Conservation (phyloP, 2,797 vertebrate genomes). For the Pachyuromys duprasi region DNA sequence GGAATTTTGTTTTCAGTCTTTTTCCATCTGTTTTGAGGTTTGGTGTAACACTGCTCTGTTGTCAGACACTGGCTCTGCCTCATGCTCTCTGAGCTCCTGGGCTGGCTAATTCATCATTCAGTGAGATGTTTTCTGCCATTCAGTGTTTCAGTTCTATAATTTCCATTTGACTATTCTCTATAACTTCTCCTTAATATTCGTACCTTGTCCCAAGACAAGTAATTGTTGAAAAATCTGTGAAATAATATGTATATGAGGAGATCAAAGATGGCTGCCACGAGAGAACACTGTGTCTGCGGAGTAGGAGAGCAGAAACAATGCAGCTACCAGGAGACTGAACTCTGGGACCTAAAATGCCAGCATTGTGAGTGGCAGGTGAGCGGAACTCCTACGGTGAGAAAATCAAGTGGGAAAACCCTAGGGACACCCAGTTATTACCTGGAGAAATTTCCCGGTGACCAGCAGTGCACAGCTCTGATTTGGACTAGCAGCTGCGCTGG, state of each 20-base stretch:
- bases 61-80: background rate
- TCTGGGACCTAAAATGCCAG: too few relatives aligned
- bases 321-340: too few relatives aligned
- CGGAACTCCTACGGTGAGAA: too few relatives aligned
- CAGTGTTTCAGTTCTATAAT: background rate
- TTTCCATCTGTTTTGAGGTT: background rate
- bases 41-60: background rate
- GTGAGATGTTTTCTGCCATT: background rate
- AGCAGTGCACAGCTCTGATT: too few relatives aligned
- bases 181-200: background rate
- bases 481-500: too few relatives aligned
- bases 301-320: too few relatives aligned
- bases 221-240: slow-evolving; percentile 12
- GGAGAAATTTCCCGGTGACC: too few relatives aligned
- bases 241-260: background rate
- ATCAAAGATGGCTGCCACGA: too few relatives aligned
- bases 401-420: too few relatives aligned
- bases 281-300: too few relatives aligned
- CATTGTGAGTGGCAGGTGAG: too few relatives aligned
- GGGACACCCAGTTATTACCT: too few relatives aligned
- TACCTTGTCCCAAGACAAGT: background rate
- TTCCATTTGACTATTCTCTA: background rate
- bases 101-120: background rate
- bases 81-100: background rate
- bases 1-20: background rate